phyloP scores from a whole-genome alignment of 2,797 vertebrate species.

The Psittacula derbiana region DNA sequence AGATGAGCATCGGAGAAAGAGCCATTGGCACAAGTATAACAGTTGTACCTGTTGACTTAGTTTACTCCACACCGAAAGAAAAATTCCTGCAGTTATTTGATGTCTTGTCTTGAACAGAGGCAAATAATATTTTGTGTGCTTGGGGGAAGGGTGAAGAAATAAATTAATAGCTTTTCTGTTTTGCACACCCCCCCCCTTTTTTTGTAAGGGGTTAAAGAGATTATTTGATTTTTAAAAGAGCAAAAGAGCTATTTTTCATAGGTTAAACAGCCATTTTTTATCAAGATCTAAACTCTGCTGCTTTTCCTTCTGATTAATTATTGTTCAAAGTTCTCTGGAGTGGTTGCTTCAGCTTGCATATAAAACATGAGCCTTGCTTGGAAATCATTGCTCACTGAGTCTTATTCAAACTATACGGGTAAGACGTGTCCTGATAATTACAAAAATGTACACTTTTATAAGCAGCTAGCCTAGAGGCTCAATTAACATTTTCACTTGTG shows the following conservation, averaged over 20 bases:
- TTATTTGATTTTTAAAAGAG: not conserved
- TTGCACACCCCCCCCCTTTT: not conserved
- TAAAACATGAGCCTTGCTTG: not conserved
- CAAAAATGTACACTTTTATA: not conserved
- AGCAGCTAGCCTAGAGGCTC: not conserved
- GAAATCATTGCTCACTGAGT: not conserved
- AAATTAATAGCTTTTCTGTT: not conserved
- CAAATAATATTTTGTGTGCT: not conserved
- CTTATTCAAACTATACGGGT: not conserved
- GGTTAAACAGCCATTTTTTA: not conserved
- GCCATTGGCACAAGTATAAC: not conserved
- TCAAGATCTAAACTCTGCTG: not conserved
- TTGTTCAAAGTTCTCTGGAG: not conserved
- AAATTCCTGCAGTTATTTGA: not conserved
- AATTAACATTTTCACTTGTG: conserved; percentile 2
- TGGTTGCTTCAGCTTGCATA: not conserved
- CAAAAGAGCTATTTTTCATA: not conserved
- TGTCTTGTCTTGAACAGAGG: not conserved
- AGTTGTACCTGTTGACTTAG: not conserved
- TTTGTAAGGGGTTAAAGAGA: not conserved
- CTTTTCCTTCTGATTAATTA: not conserved
- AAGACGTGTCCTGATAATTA: not conserved
- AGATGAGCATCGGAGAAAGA: not conserved
- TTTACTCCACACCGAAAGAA: not conserved
- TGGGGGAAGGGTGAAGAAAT: not conserved